phyloP scores from a whole-genome alignment of 1,140 invertebrate species.

The Rhyzopertha dominica region DNA sequence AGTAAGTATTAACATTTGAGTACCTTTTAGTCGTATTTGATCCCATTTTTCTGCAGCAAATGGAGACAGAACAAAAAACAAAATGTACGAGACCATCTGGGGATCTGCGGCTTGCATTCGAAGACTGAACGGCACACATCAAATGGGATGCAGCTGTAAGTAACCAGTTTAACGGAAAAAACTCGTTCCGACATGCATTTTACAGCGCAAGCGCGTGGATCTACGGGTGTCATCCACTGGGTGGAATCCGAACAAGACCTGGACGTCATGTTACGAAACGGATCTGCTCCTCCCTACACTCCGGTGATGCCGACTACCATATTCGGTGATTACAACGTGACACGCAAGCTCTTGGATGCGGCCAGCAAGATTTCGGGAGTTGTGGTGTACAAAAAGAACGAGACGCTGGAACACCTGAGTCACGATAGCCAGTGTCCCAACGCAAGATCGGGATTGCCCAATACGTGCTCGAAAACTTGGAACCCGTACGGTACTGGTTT shows the following conservation, averaged over 20 bases:
- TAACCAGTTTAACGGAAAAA: conserved; percentile 30
- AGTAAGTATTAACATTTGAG: too few species aligned
- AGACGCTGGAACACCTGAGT: conserved; percentile 49
- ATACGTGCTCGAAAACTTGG: conserved; percentile 58
- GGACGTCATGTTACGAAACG: conserved; percentile 64
- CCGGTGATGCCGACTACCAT: conserved; percentile 59
- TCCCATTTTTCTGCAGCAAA: conserved; percentile 35
- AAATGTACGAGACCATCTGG: conserved; percentile 74
- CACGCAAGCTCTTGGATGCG: conserved; percentile 45
- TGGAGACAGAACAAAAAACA: conserved; percentile 63
- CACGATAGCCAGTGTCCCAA: conserved; percentile 83
- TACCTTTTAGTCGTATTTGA: neutral
- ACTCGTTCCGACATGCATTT: conserved; percentile 55
- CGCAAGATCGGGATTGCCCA: conserved; percentile 56
- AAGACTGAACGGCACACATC: conserved; percentile 85
- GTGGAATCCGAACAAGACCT: conserved; percentile 57
- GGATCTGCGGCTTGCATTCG: conserved; percentile 75
- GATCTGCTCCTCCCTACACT: conserved; percentile 66
- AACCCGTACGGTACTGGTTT: conserved; percentile 72
- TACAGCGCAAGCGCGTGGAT: conserved; percentile 62
- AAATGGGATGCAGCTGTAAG: conserved; percentile 87
- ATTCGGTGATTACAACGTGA: conserved; percentile 54
- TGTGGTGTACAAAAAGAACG: conserved; percentile 51
- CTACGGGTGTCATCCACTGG: conserved; percentile 79
- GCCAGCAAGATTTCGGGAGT: conserved; percentile 53